These are phyloP conservation scores for Machimus atricapillus DNA, from an alignment of 2,888 invertebrate species.

Conservation along the genomic window DNA sequence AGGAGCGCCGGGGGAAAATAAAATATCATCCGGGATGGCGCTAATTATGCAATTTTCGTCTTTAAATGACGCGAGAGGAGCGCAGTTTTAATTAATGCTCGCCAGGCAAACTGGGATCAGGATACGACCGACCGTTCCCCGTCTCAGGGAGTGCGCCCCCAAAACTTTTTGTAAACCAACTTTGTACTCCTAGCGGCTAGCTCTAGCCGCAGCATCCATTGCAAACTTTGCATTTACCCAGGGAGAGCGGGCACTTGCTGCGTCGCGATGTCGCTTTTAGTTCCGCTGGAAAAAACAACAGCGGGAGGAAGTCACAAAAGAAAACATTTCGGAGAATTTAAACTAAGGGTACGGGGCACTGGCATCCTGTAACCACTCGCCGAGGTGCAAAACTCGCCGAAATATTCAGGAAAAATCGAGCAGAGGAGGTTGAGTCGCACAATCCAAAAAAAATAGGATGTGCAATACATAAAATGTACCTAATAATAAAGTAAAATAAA, in stretches of 20 bases:
- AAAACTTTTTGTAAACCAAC: neutral
- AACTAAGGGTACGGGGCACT: neutral
- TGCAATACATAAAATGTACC: neutral
- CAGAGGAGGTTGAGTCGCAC: neutral
- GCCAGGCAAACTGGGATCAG: slow-evolving; percentile 24
- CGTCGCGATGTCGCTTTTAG: neutral
- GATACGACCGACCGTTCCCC: neutral
- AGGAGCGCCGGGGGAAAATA: slow-evolving; percentile 19
- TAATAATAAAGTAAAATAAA: neutral
- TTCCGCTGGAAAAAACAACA: neutral
- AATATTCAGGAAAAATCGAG: neutral
- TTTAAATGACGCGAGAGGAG: slow-evolving; percentile 42
- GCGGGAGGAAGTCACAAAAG: neutral
- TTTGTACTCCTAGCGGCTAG: neutral
- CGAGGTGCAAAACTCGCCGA: neutral
- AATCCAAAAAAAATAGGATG: neutral
- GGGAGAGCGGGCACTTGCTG: neutral
- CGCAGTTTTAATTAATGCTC: slow-evolving; percentile 41
- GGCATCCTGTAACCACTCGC: neutral
- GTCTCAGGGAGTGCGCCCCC: neutral
- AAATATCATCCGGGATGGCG: slow-evolving; percentile 36
- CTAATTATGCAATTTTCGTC: slow-evolving; percentile 43
- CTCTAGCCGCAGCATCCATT: neutral
- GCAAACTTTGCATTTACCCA: neutral
- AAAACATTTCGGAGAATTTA: neutral